Conservation (phyloP, 1,140 invertebrate genomes). For the Catajapyx aquilonaris region DNA sequence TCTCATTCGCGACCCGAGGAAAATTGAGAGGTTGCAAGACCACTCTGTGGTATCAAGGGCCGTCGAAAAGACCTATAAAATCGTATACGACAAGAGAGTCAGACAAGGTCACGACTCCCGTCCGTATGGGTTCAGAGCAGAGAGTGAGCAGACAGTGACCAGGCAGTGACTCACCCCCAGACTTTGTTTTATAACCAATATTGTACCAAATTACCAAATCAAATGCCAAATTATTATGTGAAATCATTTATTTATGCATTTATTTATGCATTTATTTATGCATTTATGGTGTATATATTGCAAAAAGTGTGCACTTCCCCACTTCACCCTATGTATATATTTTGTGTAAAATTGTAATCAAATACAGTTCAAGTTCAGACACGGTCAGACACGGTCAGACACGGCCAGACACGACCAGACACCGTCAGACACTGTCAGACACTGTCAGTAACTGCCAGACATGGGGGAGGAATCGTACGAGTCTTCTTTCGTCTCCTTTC, state of each 20-base stretch:
- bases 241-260: too few species aligned
- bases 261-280: too few species aligned
- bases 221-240: too few species aligned
- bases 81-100: conserved; percentile 11
- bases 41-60: neutral
- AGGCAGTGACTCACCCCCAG: too few species aligned
- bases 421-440: neutral
- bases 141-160: neutral
- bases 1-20: too few species aligned
- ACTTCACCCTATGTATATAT: too few species aligned
- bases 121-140: conserved; percentile 7
- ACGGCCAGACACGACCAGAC: neutral
- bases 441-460: neutral
- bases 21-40: conserved; percentile 6
- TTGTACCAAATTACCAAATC: too few species aligned
- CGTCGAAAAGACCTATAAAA: conserved; percentile 10
- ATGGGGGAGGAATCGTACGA: neutral
- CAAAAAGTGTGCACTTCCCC: too few species aligned
- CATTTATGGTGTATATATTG: too few species aligned
- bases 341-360: neutral
- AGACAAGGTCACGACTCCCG: conserved; percentile 6
- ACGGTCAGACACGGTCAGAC: neutral
- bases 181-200: too few species aligned
- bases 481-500: neutral
- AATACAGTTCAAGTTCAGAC: neutral